Conservation (phyloP, 2,888 invertebrate genomes). For the Agrotis puta region DNA sequence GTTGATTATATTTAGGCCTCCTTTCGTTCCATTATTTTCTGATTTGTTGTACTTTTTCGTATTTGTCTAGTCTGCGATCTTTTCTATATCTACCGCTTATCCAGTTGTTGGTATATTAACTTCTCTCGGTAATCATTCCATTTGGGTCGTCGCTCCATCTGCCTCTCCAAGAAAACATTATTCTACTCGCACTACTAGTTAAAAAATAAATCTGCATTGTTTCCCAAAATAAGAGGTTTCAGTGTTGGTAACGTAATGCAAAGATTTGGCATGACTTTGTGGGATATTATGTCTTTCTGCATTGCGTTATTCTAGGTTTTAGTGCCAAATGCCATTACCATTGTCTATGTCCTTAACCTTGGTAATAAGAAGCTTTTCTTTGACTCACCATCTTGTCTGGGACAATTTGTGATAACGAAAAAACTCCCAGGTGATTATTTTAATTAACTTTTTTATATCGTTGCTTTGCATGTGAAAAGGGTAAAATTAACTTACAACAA, state of each 20-base stretch:
- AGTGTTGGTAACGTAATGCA: constrained; percentile 9
- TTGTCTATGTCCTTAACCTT: constrained; percentile 45
- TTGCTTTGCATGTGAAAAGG: background rate
- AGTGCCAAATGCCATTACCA: constrained; percentile 40
- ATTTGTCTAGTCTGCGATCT: no score
- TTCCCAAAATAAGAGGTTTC: constrained; percentile 16
- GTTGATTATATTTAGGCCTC: background rate
- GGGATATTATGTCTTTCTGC: constrained; percentile 25
- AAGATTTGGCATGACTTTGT: constrained; percentile 48
- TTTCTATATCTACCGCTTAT: background rate
- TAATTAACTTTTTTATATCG: background rate
- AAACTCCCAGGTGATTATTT: background rate
- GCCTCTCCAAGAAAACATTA: background rate
- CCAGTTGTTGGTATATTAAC: background rate
- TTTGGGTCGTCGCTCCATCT: background rate
- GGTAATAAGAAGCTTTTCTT: constrained; percentile 23
- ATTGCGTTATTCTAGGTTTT: constrained; percentile 14
- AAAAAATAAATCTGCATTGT: constrained; percentile 26
- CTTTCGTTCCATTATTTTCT: background rate
- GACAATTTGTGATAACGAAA: background rate
- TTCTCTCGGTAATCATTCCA: background rate
- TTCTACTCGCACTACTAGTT: no score
- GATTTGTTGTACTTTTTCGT: no score
- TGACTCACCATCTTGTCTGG: constrained; percentile 1
- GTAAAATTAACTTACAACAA: constrained; percentile 14